Conservation (phyloP, 1,140 invertebrate species). For the Drosophila nigromelanica region DNA sequence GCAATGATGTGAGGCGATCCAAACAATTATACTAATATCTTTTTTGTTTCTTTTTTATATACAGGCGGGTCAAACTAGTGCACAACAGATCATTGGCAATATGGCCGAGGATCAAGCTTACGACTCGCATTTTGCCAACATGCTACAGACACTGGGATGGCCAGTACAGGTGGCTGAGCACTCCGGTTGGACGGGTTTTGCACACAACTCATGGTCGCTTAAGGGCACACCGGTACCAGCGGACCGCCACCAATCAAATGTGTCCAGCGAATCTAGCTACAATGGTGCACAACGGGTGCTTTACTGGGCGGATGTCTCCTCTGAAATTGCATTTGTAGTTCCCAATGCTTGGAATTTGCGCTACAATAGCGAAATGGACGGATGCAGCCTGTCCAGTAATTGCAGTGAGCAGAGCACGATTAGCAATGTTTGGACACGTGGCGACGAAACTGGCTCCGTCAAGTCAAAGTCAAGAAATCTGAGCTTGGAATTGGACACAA, state of each 20-base stretch:
- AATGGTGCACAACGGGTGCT: conserved; percentile 89
- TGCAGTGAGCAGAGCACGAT: conserved; percentile 47
- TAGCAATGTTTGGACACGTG: conserved; percentile 85
- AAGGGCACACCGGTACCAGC: conserved; percentile 72
- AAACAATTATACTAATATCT: background rate
- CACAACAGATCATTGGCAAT: conserved; percentile 93
- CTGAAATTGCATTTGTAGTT: conserved; percentile 97
- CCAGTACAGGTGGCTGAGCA: conserved; percentile 92
- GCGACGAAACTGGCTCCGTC: conserved; percentile 74
- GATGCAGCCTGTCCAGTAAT: conserved; percentile 83
- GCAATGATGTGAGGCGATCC: too few species aligned
- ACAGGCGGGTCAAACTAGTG: conserved; percentile 89
- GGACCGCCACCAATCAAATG: conserved; percentile 51
- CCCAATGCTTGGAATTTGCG: conserved; percentile 88
- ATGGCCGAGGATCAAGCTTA: conserved; percentile 86
- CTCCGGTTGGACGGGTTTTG: conserved; percentile 95
- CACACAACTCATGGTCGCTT: conserved; percentile 90
- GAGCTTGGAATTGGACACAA: conserved; percentile 87
- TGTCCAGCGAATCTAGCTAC: conserved; percentile 52
- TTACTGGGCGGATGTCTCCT: conserved; percentile 98
- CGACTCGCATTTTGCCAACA: conserved; percentile 89
- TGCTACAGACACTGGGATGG: conserved; percentile 93
- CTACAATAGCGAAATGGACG: conserved; percentile 81
- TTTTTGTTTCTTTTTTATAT: conserved; percentile 84
- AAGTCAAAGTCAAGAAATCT: conserved; percentile 86